Conservation (phyloP, 2,797 vertebrate species). For the Sparus aurata region DNA sequence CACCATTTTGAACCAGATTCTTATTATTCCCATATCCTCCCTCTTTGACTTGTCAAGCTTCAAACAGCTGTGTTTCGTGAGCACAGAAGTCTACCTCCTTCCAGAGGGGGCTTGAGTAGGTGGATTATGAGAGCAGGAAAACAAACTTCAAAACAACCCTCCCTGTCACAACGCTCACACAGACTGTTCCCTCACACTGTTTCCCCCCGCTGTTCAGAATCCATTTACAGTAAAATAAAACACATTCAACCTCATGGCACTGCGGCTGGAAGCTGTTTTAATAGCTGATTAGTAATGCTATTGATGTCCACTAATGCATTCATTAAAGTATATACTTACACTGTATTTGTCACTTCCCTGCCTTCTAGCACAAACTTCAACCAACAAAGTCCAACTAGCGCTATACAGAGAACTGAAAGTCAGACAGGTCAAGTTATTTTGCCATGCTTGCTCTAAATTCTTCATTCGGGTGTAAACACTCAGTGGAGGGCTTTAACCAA, state of each 20-base stretch:
- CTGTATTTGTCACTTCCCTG: too few species aligned
- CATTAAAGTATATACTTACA: conserved; percentile 8
- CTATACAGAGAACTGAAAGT: neutral
- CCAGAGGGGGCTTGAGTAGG: conserved; percentile 68
- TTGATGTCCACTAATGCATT: conserved; percentile 18
- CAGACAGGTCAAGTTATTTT: neutral
- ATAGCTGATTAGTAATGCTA: conserved; percentile 27
- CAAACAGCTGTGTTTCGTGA: conserved; percentile 57
- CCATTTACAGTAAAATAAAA: conserved; percentile 55
- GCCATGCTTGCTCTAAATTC: neutral
- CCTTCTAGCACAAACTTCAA: neutral
- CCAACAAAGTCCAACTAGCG: neutral
- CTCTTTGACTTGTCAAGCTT: conserved; percentile 58
- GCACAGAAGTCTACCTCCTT: conserved; percentile 44
- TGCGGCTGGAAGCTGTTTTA: conserved; percentile 34
- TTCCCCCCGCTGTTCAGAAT: conserved; percentile 51
- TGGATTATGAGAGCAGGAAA: conserved; percentile 77
- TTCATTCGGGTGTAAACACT: neutral
- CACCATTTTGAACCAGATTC: conserved; percentile 51
- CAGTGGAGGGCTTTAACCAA: conserved; percentile 8
- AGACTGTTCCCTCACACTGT: conserved; percentile 42
- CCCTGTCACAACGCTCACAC: conserved; percentile 46
- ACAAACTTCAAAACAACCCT: conserved; percentile 76
- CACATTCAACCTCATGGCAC: conserved; percentile 11
- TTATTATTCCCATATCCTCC: conserved; percentile 29